phyloP scores from a whole-genome alignment of 2,888 invertebrate genomes.

The Urechis unicinctus region DNA sequence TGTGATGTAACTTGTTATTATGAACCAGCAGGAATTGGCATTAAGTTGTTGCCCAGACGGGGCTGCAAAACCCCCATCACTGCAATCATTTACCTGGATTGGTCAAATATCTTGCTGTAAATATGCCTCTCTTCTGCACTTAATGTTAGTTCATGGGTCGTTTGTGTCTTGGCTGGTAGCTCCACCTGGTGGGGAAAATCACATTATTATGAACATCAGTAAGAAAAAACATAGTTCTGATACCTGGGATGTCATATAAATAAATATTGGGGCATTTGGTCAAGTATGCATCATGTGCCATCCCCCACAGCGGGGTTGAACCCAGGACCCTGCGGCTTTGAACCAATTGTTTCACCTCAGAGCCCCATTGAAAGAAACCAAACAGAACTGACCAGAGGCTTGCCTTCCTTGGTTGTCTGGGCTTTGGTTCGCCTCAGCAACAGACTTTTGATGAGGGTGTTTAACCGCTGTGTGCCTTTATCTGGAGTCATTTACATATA shows the following conservation, averaged over 20 bases:
- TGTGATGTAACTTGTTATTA: too few relatives aligned
- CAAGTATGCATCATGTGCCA: neutral
- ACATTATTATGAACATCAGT: too few relatives aligned
- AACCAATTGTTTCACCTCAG: too few relatives aligned
- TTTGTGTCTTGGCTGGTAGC: slow-evolving; percentile 64
- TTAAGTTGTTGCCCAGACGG: too few relatives aligned
- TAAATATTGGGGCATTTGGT: too few relatives aligned
- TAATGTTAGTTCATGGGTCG: slow-evolving; percentile 33
- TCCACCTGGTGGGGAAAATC: slow-evolving; percentile 53
- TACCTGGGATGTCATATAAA: neutral
- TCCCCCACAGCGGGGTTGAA: too few relatives aligned
- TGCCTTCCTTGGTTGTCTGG: slow-evolving; percentile 64
- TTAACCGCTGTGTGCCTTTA: slow-evolving; percentile 66
- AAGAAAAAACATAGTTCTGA: too few relatives aligned
- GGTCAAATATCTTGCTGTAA: slow-evolving; percentile 63
- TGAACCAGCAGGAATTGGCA: too few relatives aligned
- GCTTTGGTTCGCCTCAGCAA: slow-evolving; percentile 82
- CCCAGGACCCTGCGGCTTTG: too few relatives aligned
- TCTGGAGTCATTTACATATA: slow-evolving; percentile 2
- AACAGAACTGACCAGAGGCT: slow-evolving; percentile 18
- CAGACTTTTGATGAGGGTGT: slow-evolving; percentile 74
- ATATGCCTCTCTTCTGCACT: slow-evolving; percentile 55
- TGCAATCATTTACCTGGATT: slow-evolving; percentile 44
- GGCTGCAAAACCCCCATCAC: neutral
- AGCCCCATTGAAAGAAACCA: neutral